Percentiles rank a stretch among this genome's conserved stretches.
Conservation (phyloP, 1,140 invertebrate species). For the Trichomalopsis sarcophagae region DNA sequence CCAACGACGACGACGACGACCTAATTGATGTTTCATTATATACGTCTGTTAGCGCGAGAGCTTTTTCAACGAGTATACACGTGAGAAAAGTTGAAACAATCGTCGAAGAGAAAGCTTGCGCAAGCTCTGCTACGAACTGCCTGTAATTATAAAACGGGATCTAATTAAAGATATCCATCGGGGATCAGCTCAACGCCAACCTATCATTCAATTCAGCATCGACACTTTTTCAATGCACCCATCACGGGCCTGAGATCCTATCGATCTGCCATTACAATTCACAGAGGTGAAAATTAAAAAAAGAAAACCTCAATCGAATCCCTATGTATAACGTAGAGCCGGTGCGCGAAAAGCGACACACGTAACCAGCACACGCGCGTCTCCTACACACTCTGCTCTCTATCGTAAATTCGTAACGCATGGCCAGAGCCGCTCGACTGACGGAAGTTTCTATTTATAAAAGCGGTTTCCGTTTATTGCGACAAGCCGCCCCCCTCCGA, state of each 20-base stretch:
- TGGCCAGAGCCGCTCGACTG: constrained; percentile 44
- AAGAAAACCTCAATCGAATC: no score
- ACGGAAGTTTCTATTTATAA: constrained; percentile 67
- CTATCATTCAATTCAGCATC: constrained; percentile 19
- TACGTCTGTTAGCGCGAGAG: no score
- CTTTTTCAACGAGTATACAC: no score
- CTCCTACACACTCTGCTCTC: not conserved
- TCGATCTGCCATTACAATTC: no score
- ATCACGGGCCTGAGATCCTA: not conserved
- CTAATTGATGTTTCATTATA: no score
- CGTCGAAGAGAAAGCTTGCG: not conserved
- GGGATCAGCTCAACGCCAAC: not conserved
- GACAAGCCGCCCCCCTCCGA: not conserved
- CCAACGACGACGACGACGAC: not conserved
- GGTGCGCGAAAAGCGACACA: not conserved
- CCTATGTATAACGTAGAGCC: no score
- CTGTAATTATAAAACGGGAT: constrained; percentile 7
- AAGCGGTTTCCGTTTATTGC: constrained; percentile 47
- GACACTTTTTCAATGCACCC: no score
- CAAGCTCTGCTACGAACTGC: no score
- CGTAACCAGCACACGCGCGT: not conserved
- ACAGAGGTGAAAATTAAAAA: no score
- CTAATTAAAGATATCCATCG: not conserved
- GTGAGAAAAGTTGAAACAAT: not conserved
- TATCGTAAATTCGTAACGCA: constrained; percentile 49